Evolutionary conservation across 2,888 invertebrate species (phyloP).

Genomic region (Masnerella sp.): DNA sequence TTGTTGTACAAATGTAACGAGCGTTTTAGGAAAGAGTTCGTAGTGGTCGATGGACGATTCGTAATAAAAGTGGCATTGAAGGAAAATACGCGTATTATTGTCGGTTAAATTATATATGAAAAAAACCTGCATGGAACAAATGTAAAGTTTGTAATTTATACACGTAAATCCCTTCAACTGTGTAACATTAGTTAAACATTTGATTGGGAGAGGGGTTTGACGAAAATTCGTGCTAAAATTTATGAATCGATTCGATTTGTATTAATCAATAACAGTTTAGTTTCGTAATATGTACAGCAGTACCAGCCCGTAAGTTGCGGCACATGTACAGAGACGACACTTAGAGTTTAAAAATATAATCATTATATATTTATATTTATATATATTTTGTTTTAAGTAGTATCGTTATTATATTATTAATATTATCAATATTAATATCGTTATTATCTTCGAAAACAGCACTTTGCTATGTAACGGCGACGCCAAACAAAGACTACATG

Average conservation of each 20-base stretch:
- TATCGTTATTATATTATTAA: conserved; percentile 61
- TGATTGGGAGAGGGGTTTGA: conserved; percentile 49
- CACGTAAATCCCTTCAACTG: conserved; percentile 29
- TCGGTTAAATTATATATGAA: neutral
- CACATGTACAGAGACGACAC: conserved; percentile 76
- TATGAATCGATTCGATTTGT: conserved; percentile 61
- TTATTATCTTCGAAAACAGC: conserved; percentile 77
- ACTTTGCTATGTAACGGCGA: conserved; percentile 76
- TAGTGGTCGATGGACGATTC: conserved; percentile 15
- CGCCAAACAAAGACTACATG: conserved; percentile 75
- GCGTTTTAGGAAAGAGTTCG: conserved; percentile 10
- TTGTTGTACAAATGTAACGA: conserved; percentile 16
- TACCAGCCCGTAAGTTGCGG: conserved; percentile 69
- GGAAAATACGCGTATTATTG: conserved; percentile 19
- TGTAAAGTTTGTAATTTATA: too few relatives aligned
- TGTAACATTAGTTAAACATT: conserved; percentile 45
- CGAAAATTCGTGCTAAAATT: conserved; percentile 57
- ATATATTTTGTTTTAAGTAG: conserved; percentile 60
- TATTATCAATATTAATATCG: conserved; percentile 69
- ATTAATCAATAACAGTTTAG: conserved; percentile 70
- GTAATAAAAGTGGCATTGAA: conserved; percentile 26
- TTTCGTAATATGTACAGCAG: conserved; percentile 75
- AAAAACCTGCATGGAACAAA: neutral
- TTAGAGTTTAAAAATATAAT: conserved; percentile 78
- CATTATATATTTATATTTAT: conserved; percentile 65